Conservation (phyloP, 2,113 vertebrate genomes). For the Poecile atricapillus region DNA sequence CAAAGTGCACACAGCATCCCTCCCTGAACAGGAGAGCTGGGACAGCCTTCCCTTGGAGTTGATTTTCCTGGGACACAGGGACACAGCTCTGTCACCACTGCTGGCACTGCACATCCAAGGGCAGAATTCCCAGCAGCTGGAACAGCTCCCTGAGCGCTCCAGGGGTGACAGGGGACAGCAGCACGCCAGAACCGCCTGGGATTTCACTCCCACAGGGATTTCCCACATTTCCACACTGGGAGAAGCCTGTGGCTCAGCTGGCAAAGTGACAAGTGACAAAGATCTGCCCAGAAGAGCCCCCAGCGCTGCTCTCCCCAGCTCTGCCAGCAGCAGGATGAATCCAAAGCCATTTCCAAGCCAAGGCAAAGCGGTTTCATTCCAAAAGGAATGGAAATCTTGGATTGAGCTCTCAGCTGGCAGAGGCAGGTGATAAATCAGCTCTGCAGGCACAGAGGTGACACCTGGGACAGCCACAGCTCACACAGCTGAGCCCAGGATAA, state of each 20-base stretch:
- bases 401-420: neutral
- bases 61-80: neutral
- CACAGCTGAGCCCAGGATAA: neutral
- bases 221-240: rapidly evolving
- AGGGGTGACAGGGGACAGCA: neutral
- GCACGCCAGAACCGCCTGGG: neutral
- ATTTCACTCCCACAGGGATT: neutral
- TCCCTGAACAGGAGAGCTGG: neutral
- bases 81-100: neutral
- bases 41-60: neutral
- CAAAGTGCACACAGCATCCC: neutral
- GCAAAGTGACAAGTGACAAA: neutral
- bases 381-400: neutral
- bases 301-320: neutral
- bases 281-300: neutral
- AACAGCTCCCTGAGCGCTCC: neutral
- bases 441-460: neutral
- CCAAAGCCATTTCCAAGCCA: neutral
- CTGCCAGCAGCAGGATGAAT: neutral
- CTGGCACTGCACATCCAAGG: neutral
- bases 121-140: neutral
- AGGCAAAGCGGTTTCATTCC: neutral
- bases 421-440: neutral
- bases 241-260: neutral
- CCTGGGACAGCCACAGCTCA: neutral